These are phyloP conservation scores for Gallinago undulata DNA, from an alignment of 2,113 vertebrate genomes.

Conservation along the genomic window DNA sequence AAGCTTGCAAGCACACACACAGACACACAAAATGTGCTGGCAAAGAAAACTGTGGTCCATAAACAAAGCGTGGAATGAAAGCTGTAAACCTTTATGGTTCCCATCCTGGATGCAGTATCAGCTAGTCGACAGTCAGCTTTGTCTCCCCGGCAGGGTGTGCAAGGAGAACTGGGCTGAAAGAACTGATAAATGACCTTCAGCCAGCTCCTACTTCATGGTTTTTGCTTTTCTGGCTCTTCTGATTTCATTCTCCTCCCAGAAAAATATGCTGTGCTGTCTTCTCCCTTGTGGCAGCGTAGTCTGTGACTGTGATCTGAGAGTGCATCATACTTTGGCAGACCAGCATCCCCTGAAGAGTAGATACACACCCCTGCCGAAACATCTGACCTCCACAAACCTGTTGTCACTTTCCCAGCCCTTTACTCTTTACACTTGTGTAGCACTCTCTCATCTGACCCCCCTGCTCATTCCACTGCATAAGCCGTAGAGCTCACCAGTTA, in stretches of 20 bases:
- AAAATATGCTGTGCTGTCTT: background rate
- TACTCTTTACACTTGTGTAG: background rate
- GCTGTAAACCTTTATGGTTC: background rate
- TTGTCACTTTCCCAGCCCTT: background rate
- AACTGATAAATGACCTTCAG: background rate
- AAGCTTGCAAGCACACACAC: background rate
- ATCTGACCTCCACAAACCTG: background rate
- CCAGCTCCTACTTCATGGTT: background rate
- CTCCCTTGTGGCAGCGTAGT: background rate
- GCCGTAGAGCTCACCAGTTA: background rate
- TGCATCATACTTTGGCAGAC: background rate
- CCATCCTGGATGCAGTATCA: accelerated
- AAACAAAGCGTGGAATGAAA: background rate
- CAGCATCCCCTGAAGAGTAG: background rate
- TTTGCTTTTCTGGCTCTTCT: background rate
- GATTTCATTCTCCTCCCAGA: background rate
- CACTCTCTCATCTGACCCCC: accelerated
- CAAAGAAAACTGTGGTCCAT: background rate
- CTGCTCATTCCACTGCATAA: background rate
- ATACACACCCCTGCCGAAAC: background rate
- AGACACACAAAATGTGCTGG: background rate
- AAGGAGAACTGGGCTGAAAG: background rate
- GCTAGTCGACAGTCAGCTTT: background rate
- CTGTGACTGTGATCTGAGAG: background rate
- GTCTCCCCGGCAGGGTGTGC: background rate